Percentiles rank a stretch among this genome's conserved stretches.
Conservation (phyloP, 2,797 vertebrate genomes). For the Helostoma temminkii region DNA sequence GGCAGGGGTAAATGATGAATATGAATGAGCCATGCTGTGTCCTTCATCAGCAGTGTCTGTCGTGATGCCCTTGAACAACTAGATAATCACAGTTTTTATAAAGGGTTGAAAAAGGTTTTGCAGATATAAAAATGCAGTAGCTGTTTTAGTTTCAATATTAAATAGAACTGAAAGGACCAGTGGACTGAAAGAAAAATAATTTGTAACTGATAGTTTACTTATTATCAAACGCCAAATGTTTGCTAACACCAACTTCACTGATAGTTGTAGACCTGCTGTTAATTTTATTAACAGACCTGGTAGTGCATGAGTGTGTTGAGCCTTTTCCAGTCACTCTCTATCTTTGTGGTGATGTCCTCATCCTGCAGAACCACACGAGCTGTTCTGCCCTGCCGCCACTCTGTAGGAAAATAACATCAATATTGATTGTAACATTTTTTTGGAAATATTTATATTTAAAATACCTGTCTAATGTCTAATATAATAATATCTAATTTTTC, state of each 20-base stretch:
- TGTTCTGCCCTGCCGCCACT: conserved; percentile 95
- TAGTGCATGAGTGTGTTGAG: conserved; percentile 96
- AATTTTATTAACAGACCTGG: conserved; percentile 83
- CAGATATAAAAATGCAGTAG: background rate
- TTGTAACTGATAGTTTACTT: background rate
- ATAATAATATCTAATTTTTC: no score
- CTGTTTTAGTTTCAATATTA: background rate
- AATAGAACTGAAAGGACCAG: conserved; percentile 4
- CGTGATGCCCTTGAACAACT: conserved; percentile 22
- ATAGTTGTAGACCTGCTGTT: background rate
- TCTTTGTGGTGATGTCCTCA: conserved; percentile 98
- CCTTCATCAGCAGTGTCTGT: conserved; percentile 44
- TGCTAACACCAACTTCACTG: background rate
- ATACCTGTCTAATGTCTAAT: conserved; percentile 4
- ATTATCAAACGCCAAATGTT: conserved; percentile 3
- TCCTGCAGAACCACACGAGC: conserved; percentile 96
- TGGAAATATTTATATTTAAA: conserved; percentile 21
- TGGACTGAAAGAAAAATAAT: background rate
- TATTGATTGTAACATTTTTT: conserved; percentile 31
- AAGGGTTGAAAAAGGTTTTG: conserved; percentile 16
- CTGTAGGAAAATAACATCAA: conserved; percentile 75
- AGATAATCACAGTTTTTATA: conserved; percentile 15
- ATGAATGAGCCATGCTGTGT: conserved; percentile 50
- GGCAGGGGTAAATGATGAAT: conserved; percentile 50
- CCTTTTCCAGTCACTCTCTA: conserved; percentile 96